Percentiles rank a stretch among this genome's conserved stretches.
These are phyloP conservation scores for Rhysida immarginata DNA, from an alignment of 1,140 invertebrate genomes.

Conservation along the genomic window DNA sequence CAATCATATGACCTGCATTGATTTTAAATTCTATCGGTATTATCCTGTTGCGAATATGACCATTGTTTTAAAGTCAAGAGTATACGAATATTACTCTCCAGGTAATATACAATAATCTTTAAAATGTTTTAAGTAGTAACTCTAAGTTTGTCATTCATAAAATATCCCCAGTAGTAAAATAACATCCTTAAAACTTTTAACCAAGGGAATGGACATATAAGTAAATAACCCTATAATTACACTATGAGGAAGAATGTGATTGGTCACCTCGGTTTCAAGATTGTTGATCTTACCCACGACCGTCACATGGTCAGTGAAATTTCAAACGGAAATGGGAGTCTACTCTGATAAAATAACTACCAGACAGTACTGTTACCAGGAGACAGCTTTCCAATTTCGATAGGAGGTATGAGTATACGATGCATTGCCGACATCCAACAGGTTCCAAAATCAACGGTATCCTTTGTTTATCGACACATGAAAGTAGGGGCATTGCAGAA, in stretches of 20 bases:
- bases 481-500: no score
- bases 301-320: no score
- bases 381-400: no score
- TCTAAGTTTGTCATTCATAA: no score
- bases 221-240: background rate
- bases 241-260: background rate
- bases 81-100: conserved; percentile 43
- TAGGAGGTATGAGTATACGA: no score
- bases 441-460: no score
- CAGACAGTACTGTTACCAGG: no score
- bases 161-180: no score
- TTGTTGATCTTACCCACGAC: background rate
- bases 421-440: no score
- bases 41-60: conserved; percentile 44
- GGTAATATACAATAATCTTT: conserved; percentile 29
- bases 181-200: background rate
- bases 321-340: no score
- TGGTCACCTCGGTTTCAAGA: background rate
- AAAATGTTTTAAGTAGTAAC: background rate
- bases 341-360: no score
- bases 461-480: no score
- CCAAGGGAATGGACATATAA: background rate
- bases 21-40: conserved; percentile 37
- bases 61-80: conserved; percentile 35
- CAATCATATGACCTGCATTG: conserved; percentile 31